Evolutionary conservation across 1,140 invertebrate species (phyloP).

Genomic region (Thaumetopoea pityocampa): DNA sequence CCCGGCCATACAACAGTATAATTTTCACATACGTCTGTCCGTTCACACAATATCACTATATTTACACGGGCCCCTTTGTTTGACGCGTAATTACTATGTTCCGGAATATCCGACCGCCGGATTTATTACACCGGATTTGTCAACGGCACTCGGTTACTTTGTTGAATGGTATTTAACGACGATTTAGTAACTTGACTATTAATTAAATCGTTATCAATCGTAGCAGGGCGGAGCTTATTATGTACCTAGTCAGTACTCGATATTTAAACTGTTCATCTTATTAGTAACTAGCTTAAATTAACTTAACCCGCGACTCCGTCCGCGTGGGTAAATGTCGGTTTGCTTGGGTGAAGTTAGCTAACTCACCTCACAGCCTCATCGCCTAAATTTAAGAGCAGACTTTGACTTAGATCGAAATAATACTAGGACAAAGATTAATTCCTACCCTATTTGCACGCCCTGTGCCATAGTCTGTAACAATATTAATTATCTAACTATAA

Average conservation of each 20-base stretch:
- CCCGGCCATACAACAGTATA: conserved; percentile 44
- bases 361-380: too few relatives aligned
- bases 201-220: conserved; percentile 1
- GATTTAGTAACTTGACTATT: background rate
- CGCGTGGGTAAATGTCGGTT: too few relatives aligned
- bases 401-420: too few relatives aligned
- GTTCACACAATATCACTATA: conserved; percentile 60
- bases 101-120: conserved; percentile 28
- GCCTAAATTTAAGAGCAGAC: too few relatives aligned
- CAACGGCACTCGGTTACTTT: conserved; percentile 43
- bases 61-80: conserved; percentile 69
- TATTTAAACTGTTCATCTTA: too few relatives aligned
- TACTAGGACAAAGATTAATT: too few relatives aligned
- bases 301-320: too few relatives aligned
- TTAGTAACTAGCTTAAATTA: too few relatives aligned
- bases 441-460: too few relatives aligned
- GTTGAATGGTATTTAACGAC: too few relatives aligned
- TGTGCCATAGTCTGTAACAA: conserved; percentile 17
- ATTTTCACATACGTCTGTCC: conserved; percentile 70
- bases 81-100: conserved; percentile 64
- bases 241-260: too few relatives aligned
- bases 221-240: background rate
- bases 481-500: background rate
- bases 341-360: too few relatives aligned
- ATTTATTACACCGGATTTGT: conserved; percentile 52